phyloP scores from a whole-genome alignment of 2,113 vertebrate genomes.

The Notechis scutatus region DNA sequence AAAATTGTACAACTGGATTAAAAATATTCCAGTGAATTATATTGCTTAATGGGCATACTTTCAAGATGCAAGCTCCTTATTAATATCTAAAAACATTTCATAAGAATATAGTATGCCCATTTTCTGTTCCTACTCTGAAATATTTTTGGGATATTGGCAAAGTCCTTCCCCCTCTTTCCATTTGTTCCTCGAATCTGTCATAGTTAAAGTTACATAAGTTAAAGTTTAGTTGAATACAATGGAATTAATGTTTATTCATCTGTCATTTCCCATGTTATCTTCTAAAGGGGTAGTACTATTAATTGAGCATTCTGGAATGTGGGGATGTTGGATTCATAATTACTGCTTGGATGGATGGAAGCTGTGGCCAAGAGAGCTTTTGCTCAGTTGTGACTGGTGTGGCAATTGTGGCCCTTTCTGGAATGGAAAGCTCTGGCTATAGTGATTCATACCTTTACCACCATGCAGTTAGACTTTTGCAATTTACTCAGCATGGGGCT shows the following conservation, averaged over 20 bases:
- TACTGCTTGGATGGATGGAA: background rate
- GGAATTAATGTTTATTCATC: background rate
- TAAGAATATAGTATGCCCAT: background rate
- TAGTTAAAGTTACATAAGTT: background rate
- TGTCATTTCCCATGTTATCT: background rate
- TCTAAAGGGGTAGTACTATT: background rate
- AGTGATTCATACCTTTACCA: background rate
- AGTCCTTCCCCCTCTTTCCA: background rate
- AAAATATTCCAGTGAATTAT: background rate
- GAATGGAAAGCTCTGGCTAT: background rate
- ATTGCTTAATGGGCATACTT: background rate
- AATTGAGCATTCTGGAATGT: background rate
- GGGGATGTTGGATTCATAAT: background rate
- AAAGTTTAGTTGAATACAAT: background rate
- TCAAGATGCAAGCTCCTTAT: background rate
- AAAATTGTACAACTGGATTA: background rate
- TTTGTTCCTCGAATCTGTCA: background rate
- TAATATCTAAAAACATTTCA: background rate
- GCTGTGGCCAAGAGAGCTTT: background rate
- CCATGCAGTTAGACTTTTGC: background rate
- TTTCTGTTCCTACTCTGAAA: background rate
- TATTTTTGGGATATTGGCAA: background rate
- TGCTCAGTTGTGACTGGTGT: background rate
- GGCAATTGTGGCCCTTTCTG: background rate
- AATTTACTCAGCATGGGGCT: background rate